Evolutionary conservation across 1,140 invertebrate genomes (phyloP).

Genomic region (Caenorhabditis remanei): DNA sequence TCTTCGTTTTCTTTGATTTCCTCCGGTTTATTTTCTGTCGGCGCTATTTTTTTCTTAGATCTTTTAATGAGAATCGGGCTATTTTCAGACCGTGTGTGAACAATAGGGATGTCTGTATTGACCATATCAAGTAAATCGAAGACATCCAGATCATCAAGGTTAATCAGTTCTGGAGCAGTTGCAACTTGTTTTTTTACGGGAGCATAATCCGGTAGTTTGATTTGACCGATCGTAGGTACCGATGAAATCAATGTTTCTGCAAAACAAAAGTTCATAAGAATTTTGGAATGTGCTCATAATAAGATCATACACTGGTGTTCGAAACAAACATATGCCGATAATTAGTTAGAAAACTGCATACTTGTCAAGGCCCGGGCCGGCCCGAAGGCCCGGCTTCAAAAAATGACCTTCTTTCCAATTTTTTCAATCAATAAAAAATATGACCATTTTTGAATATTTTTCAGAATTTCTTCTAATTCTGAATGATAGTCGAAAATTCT

Average conservation of each 20-base stretch:
- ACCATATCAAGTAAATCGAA: constrained; percentile 6
- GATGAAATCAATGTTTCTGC: neutral
- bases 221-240: neutral
- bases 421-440: too few species aligned
- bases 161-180: too few species aligned
- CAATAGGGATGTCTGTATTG: neutral
- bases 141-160: neutral
- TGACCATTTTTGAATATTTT: too few species aligned
- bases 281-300: too few species aligned
- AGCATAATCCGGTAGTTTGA: neutral
- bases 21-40: neutral
- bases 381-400: too few species aligned
- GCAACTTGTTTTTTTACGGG: neutral
- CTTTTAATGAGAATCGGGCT: too few species aligned
- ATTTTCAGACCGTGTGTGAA: neutral
- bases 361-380: too few species aligned
- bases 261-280: too few species aligned
- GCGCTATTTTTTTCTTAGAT: neutral
- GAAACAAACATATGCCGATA: neutral
- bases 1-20: neutral
- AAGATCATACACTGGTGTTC: too few species aligned
- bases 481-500: too few species aligned
- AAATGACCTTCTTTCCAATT: too few species aligned
- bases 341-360: neutral
- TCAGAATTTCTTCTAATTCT: too few species aligned